A percentile compares a stretch with the other conserved stretches of the same genome.
Evolutionary conservation across 2,113 vertebrate species (phyloP).

Genomic region (Corythaeola cristata): DNA sequence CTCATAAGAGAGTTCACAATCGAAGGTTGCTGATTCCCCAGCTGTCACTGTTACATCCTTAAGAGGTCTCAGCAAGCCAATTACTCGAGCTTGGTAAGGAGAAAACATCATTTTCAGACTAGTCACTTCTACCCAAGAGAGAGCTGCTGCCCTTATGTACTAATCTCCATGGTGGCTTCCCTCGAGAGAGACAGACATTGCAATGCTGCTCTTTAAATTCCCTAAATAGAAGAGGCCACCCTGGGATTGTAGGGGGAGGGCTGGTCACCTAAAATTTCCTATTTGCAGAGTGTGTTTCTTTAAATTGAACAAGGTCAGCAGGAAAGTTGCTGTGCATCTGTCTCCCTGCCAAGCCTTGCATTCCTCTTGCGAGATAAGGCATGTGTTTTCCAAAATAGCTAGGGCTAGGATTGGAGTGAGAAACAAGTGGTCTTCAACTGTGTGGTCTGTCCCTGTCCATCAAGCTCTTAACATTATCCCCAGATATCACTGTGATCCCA

Average conservation of each 20-base stretch:
- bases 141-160: conserved; percentile 67
- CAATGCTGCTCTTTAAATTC: conserved; percentile 67
- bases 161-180: conserved; percentile 77
- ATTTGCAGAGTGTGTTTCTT: conserved; percentile 81
- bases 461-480: conserved; percentile 78
- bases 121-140: conserved; percentile 68
- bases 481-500: conserved; percentile 73
- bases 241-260: conserved; percentile 57
- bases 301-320: conserved; percentile 81
- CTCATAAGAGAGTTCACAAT: conserved; percentile 95
- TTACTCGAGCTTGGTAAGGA: conserved; percentile 89
- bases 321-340: conserved; percentile 77
- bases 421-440: conserved; percentile 71
- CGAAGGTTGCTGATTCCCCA: conserved; percentile 94
- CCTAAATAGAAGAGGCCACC: conserved; percentile 49
- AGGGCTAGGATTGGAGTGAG: conserved; percentile 79
- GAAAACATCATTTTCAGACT: conserved; percentile 83
- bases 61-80: conserved; percentile 86
- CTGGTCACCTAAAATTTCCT: conserved; percentile 62
- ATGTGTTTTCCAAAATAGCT: conserved; percentile 92
- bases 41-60: conserved; percentile 93
- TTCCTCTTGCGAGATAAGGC: conserved; percentile 85
- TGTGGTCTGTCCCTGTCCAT: conserved; percentile 82
- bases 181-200: conserved; percentile 73
- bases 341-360: conserved; percentile 79